Base-by-base conservation (phyloP, 1,140 invertebrate species). In the Ladona fulva region DNA sequence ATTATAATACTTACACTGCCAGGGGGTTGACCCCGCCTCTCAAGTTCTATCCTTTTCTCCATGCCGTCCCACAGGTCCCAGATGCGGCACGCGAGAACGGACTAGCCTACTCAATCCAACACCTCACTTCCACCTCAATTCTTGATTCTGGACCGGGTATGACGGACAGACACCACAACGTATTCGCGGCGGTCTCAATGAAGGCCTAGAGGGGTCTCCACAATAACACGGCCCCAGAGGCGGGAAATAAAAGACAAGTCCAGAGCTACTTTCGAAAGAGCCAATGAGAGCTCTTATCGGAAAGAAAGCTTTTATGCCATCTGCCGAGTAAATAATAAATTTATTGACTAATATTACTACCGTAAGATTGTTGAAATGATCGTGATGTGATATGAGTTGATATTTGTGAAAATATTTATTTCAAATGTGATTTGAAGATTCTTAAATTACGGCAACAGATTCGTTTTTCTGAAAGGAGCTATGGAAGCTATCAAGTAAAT, bases 1-100 rank as follows among this genome's bases (percentile, higher is more conserved):
- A 74, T 29, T 42, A 37, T 25, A 42, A 37, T 82, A 87, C 91
- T 91, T 89, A 96, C 95, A 88, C 95, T 90, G 83, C 89, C 91
- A 80, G 94, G 91, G 84, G 89, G 91, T 84, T 90, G 92, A 84
- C 94, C 94, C 82, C 94, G 88, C 86, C 93, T 92, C 87, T 97
- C 95, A 83, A 97, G 89, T 83, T 94, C 92, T 89, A 97, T 92
- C 86, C 95, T 90, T 84, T 97, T 96, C 88, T 96, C 95, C 95
- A 97, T 97, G 52, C 52, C 52, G 52, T 66, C n/a, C 52, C n/a
- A 16, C 52, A 66, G 75, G 42, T 29, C 75, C 75, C 25, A 37
- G 25, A 29, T 42, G 25, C 75, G 75, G 75, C 25, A 76, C 75
- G 75, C 75, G 75, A 76, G 75, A 76, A 29, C 75, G n/a, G 42